Evolutionary conservation across 2,113 vertebrate genomes (phyloP), one percentile per base, ranked within the genome.

Genomic region (Leucoraja erinaceus): DNA sequence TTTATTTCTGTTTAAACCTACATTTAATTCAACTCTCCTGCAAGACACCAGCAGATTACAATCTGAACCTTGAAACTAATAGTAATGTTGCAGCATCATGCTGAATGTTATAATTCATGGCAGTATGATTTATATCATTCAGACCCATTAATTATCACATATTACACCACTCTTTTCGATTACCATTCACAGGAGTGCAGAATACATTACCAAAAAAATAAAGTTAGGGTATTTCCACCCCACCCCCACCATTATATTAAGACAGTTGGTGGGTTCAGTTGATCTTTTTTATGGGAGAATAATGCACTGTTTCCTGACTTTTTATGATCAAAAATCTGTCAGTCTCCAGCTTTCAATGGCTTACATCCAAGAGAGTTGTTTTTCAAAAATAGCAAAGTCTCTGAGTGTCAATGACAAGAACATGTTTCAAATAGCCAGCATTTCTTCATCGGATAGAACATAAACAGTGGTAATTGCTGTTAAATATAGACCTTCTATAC

Each of bases 331-430:
- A 59, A 84, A 84, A 25, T 84, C 47, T 59, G 22, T 84, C 47
- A 84, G 18, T 47, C 79, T n/a, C 0, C 56, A 86, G 56, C 22
- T 61, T 61, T 86, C 56, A 86, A 61, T 86, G 83, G 83, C 83
- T 86, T 28, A 63, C 56, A 61, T 61, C 83, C 83, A 86, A 61
- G 56, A 61, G 31, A 86, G 28, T 61, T n/a, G 54, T 56, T 86
- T 61, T 86, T 61, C 79, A 84, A 84, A 84, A 84, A 25, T 47
- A 84, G 54, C 79, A 54, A 83, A 83, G 47, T 83, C 79, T 20
- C 33, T 20, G 20, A n/a, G 25, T 22, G 25, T 56, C 47, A 83
- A 25, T 25, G 5, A 38, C 77, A 79, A 16, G 70, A 72, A 56
- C 9, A 4, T 2, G 10, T 83, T 83, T 83, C 22, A 54, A 54